Evolutionary conservation across 2,888 invertebrate genomes (phyloP).

Genomic region (Stenurella melanura): DNA sequence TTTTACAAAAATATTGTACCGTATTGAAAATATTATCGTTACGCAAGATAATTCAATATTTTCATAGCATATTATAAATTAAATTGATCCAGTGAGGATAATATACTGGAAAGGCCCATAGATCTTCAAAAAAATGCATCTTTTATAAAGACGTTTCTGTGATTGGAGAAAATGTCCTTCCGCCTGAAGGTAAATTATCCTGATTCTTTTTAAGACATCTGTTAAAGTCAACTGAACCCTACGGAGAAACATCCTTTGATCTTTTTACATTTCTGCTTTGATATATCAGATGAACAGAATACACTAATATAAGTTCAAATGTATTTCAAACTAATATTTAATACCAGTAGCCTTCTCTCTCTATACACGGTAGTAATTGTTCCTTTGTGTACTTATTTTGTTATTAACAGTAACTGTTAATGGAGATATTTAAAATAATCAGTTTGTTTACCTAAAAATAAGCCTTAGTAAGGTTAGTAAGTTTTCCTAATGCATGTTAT

Average conservation of each 20-base stretch:
- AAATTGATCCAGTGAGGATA: not conserved
- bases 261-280: not conserved
- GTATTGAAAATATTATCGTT: too few relatives aligned
- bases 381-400: not conserved
- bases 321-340: not conserved
- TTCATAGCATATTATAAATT: not conserved
- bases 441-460: conserved; percentile 7
- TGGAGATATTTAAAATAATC: not conserved
- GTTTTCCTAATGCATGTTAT: conserved; percentile 25
- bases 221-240: not conserved
- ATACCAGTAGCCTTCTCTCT: not conserved
- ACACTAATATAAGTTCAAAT: not conserved
- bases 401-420: conserved; percentile 2
- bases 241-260: conserved; percentile 7
- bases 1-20: too few relatives aligned
- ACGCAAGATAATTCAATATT: too few relatives aligned
- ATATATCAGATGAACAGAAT: not conserved
- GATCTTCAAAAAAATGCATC: not conserved
- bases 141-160: not conserved
- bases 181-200: not conserved
- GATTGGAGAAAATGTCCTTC: not conserved
- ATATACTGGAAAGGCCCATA: not conserved
- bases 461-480: conserved; percentile 25
- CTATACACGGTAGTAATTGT: not conserved
- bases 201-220: not conserved